Percentiles rank a stretch among this genome's conserved stretches.
phyloP scores from a whole-genome alignment of 2,113 vertebrate species.

The Eolophus roseicapilla region DNA sequence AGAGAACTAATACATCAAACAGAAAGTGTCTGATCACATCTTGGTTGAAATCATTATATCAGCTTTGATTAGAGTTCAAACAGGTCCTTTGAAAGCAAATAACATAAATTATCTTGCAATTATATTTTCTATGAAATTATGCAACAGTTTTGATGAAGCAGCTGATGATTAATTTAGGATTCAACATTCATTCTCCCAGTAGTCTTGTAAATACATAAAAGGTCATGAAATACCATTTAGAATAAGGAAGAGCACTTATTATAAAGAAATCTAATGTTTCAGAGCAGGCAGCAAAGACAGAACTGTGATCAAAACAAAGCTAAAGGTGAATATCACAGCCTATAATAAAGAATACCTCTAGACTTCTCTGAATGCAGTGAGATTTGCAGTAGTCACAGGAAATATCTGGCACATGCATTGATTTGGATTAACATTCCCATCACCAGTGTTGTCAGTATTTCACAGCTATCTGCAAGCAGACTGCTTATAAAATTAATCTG shows the following conservation, averaged over 20 bases:
- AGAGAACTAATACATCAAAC: not conserved
- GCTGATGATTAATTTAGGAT: constrained; percentile 32
- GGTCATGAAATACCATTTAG: not conserved
- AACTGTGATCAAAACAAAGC: not conserved
- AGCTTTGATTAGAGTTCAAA: not conserved
- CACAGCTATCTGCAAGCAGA: not conserved
- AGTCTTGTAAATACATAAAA: constrained; percentile 13
- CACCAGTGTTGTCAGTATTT: not conserved
- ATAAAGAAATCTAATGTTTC: not conserved
- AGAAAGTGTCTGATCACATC: not conserved
- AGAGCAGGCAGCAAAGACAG: not conserved
- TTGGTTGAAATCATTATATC: not conserved
- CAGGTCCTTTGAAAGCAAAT: not conserved
- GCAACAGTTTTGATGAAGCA: not conserved
- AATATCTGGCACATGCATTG: not conserved
- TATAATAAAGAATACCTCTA: not conserved
- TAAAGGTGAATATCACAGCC: not conserved
- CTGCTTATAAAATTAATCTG: not conserved
- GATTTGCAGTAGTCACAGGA: not conserved
- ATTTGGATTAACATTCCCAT: not conserved
- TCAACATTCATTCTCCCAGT: constrained; percentile 21
- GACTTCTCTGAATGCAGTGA: not conserved
- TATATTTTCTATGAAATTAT: constrained; percentile 1
- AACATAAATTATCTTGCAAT: not conserved
- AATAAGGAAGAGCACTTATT: not conserved